Conservation (phyloP, 2,888 invertebrate genomes). For the Hydraecia micacea region DNA sequence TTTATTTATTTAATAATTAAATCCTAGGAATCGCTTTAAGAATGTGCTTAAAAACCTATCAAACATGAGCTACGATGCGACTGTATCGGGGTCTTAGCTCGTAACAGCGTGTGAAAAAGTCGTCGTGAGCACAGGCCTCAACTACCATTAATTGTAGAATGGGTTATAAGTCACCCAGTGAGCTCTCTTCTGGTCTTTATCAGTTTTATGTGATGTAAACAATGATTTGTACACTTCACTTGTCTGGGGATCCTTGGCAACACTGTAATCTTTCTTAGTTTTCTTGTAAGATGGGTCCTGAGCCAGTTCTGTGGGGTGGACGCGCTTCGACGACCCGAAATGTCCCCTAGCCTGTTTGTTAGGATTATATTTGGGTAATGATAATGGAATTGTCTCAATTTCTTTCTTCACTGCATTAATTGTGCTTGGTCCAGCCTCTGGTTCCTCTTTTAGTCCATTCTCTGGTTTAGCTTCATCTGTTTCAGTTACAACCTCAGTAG, state of each 20-base stretch:
- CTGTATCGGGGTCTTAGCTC: not conserved
- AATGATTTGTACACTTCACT: constrained; percentile 98
- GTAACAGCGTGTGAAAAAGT: not conserved
- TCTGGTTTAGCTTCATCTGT: constrained; percentile 70
- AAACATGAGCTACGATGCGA: not conserved
- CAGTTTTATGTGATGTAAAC: constrained; percentile 97
- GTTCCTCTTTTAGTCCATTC: constrained; percentile 82
- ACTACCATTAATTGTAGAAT: constrained; percentile 93
- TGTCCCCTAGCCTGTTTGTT: constrained; percentile 84
- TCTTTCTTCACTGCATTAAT: constrained; percentile 82
- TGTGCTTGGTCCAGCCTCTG: constrained; percentile 77
- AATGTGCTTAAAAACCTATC: not conserved
- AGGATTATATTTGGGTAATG: constrained; percentile 85
- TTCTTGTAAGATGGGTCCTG: constrained; percentile 94
- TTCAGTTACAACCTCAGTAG: constrained; percentile 43
- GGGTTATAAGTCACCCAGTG: constrained; percentile 99
- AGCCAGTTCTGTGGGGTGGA: constrained; percentile 80
- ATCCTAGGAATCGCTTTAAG: constrained; percentile 2
- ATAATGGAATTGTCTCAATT: constrained; percentile 85
- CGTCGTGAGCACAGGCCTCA: not conserved
- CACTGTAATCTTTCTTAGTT: constrained; percentile 94
- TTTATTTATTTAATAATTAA: constrained; percentile 41
- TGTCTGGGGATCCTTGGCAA: constrained; percentile 97
- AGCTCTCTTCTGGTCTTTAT: constrained; percentile 96
- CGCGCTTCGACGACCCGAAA: constrained; percentile 85